Evolutionary conservation across 64 coral and sea anemone species (phyloP).

Genomic region (Cladopsammia gracilis): DNA sequence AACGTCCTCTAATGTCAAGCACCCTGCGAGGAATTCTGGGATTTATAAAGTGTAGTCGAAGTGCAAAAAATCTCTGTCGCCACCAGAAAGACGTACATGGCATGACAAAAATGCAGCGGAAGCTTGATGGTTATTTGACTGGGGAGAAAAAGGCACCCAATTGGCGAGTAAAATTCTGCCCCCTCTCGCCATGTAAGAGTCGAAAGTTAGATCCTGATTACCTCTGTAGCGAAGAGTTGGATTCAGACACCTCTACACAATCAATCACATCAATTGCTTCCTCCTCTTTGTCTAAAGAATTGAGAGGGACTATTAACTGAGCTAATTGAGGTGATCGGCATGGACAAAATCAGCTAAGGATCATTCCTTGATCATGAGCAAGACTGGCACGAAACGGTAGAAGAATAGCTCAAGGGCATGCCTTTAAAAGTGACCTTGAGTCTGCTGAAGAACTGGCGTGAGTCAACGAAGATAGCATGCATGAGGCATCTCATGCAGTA

Average conservation of each 20-base stretch:
- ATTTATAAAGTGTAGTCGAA: slow-evolving; percentile 47
- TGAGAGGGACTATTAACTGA: slow-evolving; percentile 42
- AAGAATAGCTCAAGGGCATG: slow-evolving; percentile 41
- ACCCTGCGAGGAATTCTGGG: slow-evolving; percentile 13
- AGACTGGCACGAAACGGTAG: slow-evolving; percentile 44
- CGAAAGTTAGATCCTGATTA: slow-evolving; percentile 60
- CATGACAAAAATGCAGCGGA: slow-evolving; percentile 45
- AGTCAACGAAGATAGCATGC: slow-evolving; percentile 28
- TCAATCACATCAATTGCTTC: slow-evolving; percentile 20
- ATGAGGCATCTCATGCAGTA: slow-evolving; percentile 32
- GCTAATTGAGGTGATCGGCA: slow-evolving; percentile 49
- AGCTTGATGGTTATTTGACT: slow-evolving; percentile 60
- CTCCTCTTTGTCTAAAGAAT: slow-evolving; percentile 37
- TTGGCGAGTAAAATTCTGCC: slow-evolving; percentile 57
- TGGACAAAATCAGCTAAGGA: slow-evolving; percentile 53
- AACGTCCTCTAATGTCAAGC: slow-evolving; percentile 23
- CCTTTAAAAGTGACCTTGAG: slow-evolving; percentile 52
- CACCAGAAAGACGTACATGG: slow-evolving; percentile 57
- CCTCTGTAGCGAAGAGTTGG: slow-evolving; percentile 4
- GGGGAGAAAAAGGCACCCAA: slow-evolving; percentile 54
- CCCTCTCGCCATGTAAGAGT: slow-evolving; percentile 66
- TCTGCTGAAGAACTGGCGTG: slow-evolving; percentile 39
- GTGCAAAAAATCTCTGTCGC: slow-evolving; percentile 53
- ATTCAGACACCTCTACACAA: slow-evolving; percentile 42
- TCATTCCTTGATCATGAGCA: slow-evolving; percentile 35